Conservation (phyloP, 37 sponge, comb jelly and placozoan species). For the Cliona cf. orientalis region DNA sequence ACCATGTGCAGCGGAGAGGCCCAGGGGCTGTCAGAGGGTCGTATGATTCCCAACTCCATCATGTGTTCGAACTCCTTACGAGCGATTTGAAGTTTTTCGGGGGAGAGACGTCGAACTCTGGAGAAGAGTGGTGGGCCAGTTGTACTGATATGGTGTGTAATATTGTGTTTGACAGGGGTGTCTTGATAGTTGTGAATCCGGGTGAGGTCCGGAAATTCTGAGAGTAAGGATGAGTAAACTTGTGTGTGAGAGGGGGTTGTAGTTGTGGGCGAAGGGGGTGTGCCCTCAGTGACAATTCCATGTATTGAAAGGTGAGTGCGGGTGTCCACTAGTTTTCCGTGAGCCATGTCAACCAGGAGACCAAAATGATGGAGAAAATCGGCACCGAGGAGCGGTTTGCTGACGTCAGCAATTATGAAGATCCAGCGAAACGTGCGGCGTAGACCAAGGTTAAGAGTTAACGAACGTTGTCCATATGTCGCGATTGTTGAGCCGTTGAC, state of each 20-base stretch:
- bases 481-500: constrained; percentile 22
- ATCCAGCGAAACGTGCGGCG: constrained; percentile 62
- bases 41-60: constrained; percentile 67
- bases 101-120: constrained; percentile 58
- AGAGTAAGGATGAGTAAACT: constrained; percentile 47
- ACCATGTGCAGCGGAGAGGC: constrained; percentile 77
- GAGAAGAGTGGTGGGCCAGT: constrained; percentile 70
- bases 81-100: constrained; percentile 51
- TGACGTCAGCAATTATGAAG: constrained; percentile 74
- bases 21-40: constrained; percentile 69
- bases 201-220: constrained; percentile 47
- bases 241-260: not conserved
- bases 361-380: constrained; percentile 68
- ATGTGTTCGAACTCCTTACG: constrained; percentile 70
- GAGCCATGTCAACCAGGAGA: constrained; percentile 55
- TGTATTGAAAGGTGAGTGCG: constrained; percentile 26
- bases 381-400: constrained; percentile 62
- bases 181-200: not conserved
- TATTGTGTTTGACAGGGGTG: constrained; percentile 49
- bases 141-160: constrained; percentile 58
- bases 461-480: constrained; percentile 34
- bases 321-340: constrained; percentile 45
- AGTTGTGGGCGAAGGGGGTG: constrained; percentile 26
- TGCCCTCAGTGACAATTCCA: constrained; percentile 13
- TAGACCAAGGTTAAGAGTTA: constrained; percentile 64